Percentiles rank a stretch among this genome's conserved stretches.
phyloP scores from a whole-genome alignment of 2,113 vertebrate species.

The Nymphicus hollandicus region DNA sequence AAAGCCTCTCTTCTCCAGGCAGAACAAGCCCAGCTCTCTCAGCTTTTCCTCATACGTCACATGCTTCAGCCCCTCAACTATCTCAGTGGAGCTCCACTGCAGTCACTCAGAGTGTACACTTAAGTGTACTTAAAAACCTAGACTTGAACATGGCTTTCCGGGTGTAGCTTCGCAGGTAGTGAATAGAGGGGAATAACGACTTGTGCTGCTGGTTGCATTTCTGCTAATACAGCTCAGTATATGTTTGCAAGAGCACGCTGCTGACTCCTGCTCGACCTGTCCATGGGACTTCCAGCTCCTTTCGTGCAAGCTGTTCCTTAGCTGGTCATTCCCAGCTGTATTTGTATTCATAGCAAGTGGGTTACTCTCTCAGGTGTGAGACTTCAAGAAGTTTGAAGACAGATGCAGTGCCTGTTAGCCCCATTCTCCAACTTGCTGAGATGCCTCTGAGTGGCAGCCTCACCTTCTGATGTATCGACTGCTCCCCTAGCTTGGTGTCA shows the following conservation, averaged over 20 bases:
- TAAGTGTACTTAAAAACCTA: neutral
- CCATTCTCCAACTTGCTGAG: neutral
- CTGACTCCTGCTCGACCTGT: neutral
- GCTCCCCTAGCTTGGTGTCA: neutral
- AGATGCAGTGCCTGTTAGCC: neutral
- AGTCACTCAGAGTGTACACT: neutral
- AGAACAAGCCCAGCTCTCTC: neutral
- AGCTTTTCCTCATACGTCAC: neutral
- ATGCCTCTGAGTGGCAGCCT: neutral
- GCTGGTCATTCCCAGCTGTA: neutral
- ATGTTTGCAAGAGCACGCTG: neutral
- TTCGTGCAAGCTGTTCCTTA: neutral
- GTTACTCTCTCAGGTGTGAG: neutral
- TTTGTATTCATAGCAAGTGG: neutral
- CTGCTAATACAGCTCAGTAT: neutral
- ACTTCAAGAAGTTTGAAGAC: neutral
- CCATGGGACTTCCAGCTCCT: neutral
- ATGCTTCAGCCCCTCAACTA: rapidly evolving
- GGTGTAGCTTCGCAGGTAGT: neutral
- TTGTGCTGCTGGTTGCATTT: neutral
- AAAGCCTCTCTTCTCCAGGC: neutral
- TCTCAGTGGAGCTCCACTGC: neutral
- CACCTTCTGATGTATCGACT: neutral
- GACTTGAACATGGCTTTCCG: neutral
- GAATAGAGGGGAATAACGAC: neutral